These are phyloP conservation scores for Neosilurus hyrtlii DNA, from an alignment of 2,797 vertebrate species.

Conservation along the genomic window DNA sequence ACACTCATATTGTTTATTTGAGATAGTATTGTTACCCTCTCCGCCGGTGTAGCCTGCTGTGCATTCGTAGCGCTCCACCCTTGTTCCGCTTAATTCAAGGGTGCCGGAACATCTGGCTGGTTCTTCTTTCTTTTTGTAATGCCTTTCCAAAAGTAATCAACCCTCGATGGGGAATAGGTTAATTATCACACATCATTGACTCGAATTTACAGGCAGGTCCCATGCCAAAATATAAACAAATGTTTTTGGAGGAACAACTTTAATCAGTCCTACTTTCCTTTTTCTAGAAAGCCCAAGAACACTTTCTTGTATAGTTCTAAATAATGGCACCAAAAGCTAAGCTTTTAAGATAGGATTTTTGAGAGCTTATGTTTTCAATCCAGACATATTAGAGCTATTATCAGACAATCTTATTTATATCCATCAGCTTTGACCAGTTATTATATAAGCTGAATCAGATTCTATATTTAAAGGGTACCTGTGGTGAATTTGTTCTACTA, in stretches of 20 bases:
- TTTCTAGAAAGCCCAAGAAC: neutral
- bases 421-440: no score
- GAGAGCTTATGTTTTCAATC: neutral
- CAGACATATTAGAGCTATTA: neutral
- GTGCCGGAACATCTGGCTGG: neutral
- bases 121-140: conserved; percentile 2
- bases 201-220: neutral
- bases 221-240: neutral
- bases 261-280: neutral
- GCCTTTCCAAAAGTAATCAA: conserved; percentile 45
- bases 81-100: neutral
- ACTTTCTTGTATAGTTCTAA: neutral
- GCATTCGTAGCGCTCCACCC: neutral
- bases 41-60: neutral
- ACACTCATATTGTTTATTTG: neutral
- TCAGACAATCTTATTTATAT: neutral
- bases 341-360: neutral
- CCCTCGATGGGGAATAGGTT: neutral
- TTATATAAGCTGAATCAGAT: neutral
- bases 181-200: conserved; percentile 4
- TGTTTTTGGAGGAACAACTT: neutral
- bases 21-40: neutral
- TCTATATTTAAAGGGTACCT: neutral
- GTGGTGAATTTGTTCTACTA: no score
- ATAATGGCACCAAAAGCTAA: neutral